Evolutionary conservation across 2,888 invertebrate species (phyloP).

Genomic region (Cyrtodaria siliqua): DNA sequence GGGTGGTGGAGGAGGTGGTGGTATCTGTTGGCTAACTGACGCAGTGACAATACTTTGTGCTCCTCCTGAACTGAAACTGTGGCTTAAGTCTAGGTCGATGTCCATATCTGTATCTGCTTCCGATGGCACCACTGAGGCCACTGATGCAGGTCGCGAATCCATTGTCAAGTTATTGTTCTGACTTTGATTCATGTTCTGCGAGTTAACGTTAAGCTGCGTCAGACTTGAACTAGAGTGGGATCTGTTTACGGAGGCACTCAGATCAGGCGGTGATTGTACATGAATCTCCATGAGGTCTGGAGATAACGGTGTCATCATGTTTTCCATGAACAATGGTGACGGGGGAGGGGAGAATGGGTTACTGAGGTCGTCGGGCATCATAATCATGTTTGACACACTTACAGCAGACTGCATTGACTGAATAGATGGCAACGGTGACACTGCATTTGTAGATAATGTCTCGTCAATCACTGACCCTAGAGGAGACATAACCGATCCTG

Average conservation of each 20-base stretch:
- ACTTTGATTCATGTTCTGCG: conserved; percentile 21
- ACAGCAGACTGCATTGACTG: conserved; percentile 70
- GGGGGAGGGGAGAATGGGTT: conserved; percentile 72
- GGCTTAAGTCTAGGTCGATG: conserved; percentile 58
- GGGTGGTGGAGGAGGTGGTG: conserved; percentile 46
- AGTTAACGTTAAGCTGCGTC: conserved; percentile 24
- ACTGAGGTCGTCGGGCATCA: conserved; percentile 58
- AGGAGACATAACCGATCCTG: conserved; percentile 56
- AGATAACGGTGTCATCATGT: conserved; percentile 75
- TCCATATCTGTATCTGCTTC: conserved; percentile 65
- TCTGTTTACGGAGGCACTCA: conserved; percentile 31
- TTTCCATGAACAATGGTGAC: conserved; percentile 74
- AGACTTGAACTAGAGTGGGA: conserved; percentile 29
- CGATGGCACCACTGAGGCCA: conserved; percentile 67
- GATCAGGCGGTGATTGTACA: conserved; percentile 68
- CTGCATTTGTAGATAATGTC: conserved; percentile 53
- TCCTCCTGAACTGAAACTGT: conserved; percentile 31
- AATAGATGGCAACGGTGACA: conserved; percentile 64
- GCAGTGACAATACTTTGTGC: conserved; percentile 7
- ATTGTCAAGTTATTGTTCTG: conserved; percentile 71
- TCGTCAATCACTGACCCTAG: conserved; percentile 59
- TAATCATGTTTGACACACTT: conserved; percentile 63
- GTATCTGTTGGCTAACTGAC: conserved; percentile 21
- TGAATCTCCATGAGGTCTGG: conserved; percentile 80
- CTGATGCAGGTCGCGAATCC: conserved; percentile 84